phyloP scores from a whole-genome alignment of 2,113 vertebrate species.

The Anthoscopus minutus region DNA sequence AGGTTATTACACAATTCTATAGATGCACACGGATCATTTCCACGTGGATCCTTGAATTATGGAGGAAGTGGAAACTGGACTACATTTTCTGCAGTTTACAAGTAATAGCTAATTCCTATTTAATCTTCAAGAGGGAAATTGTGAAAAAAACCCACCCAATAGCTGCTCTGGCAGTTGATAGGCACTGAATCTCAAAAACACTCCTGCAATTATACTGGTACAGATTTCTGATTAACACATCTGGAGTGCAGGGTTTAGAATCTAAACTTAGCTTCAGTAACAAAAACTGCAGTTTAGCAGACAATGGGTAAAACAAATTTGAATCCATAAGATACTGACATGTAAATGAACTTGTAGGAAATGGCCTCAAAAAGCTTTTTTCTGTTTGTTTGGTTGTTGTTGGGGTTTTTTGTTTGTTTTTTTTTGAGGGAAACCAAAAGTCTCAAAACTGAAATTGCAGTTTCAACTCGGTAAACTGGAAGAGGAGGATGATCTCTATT shows the following conservation, averaged over 20 bases:
- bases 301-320: background rate
- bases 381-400: background rate
- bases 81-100: background rate
- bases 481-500: background rate
- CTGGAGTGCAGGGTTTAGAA: constrained; percentile 10
- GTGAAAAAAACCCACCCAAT: background rate
- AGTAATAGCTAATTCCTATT: background rate
- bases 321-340: background rate
- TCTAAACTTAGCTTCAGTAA: constrained; percentile 21
- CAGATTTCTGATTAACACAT: constrained; percentile 45
- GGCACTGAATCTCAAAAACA: background rate
- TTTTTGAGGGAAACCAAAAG: background rate
- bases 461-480: background rate
- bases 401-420: no score
- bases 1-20: background rate
- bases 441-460: background rate
- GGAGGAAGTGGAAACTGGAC: background rate
- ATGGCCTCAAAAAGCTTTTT: background rate
- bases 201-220: constrained; percentile 35
- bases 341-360: background rate
- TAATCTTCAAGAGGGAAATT: background rate
- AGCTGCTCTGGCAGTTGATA: background rate
- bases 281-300: constrained; percentile 1
- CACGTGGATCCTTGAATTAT: background rate
- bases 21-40: background rate